These are phyloP conservation scores for Alectura lathami DNA, from an alignment of 2,113 vertebrate species.

Conservation along the genomic window DNA sequence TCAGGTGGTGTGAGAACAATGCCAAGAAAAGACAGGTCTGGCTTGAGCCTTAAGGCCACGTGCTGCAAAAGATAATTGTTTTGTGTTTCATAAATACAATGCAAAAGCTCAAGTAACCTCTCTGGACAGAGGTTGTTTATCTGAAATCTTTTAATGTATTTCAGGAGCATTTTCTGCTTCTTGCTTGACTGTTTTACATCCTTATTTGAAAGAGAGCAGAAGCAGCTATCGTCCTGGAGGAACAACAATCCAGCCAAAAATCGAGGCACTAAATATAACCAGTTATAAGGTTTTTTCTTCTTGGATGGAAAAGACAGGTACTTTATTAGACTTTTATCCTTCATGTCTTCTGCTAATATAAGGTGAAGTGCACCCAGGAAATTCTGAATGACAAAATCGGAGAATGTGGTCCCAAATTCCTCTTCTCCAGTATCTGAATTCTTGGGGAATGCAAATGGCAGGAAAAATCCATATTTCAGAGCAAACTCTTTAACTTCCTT, in stretches of 20 bases:
- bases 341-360: slow-evolving; percentile 77
- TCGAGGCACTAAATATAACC: slow-evolving; percentile 82
- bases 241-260: slow-evolving; percentile 85
- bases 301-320: slow-evolving; percentile 79
- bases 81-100: slow-evolving; percentile 82
- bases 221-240: slow-evolving; percentile 52
- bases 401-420: slow-evolving; percentile 70
- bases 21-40: slow-evolving; percentile 80
- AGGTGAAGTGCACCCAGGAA: slow-evolving; percentile 84
- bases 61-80: slow-evolving; percentile 70
- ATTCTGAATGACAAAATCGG: slow-evolving; percentile 83
- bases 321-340: slow-evolving; percentile 78
- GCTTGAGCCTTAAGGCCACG: slow-evolving; percentile 75
- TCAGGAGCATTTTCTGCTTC: slow-evolving; percentile 75
- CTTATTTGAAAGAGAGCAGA: slow-evolving; percentile 42
- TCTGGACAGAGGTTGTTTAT: slow-evolving; percentile 66
- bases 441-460: slow-evolving; percentile 19
- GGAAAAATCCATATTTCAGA: slow-evolving; percentile 70
- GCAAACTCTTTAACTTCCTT: slow-evolving; percentile 74
- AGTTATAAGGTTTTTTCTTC: slow-evolving; percentile 81
- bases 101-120: slow-evolving; percentile 84
- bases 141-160: slow-evolving; percentile 78
- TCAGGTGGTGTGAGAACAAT: slow-evolving; percentile 81
- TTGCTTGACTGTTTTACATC: slow-evolving; percentile 32
- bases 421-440: background rate